Base-by-base conservation (phyloP, 2,797 vertebrate species). In the Atherinosoma microstoma region DNA sequence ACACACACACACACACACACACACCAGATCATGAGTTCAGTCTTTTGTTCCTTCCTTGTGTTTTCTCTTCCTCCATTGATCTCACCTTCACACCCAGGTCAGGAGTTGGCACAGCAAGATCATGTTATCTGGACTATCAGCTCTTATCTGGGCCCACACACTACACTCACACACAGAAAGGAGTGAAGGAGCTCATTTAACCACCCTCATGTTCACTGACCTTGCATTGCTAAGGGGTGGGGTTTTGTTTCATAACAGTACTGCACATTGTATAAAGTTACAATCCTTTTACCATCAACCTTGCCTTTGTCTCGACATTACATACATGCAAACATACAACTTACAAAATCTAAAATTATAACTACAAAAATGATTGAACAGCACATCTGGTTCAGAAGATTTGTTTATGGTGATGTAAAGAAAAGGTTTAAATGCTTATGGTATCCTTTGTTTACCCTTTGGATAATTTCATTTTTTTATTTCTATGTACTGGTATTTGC, bases 31-130 rank as follows among this genome's bases (percentile, higher is more conserved):
- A 91, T 87, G 80, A 91, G 91, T 92, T 94, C 81, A 84, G 68
- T 69, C 89, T 91, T 94, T 94, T 93, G 93, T 94, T 91, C 88
- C 86, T 69, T 80, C 70, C 53, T 73, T 86, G 61, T 90, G 84
- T 87, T 88, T 89, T 87, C 83, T 81, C 86, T 85, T 83, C 76
- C 75, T 82, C 78, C 80, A 82, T 82, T 88, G 85, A 87, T 84
- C 85, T 88, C 84, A 88, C 83, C 89, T 87, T 76, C 84, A 80
- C 87, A 86, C 87, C 66, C 87, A 90, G 90, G 86, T 91, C 90
- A 92, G 84, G 71, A 86, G 86, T 79, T 84, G 82, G 76, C 78
- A 79, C 74, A 61, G 58, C 36, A 58, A 73, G 83, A 79, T 72
- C 12, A 16, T 63, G 83, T 81, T 89, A 90, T 89, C 86, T 82